phyloP scores from a whole-genome alignment of 2,113 vertebrate species.

The Cebidichthys violaceus region DNA sequence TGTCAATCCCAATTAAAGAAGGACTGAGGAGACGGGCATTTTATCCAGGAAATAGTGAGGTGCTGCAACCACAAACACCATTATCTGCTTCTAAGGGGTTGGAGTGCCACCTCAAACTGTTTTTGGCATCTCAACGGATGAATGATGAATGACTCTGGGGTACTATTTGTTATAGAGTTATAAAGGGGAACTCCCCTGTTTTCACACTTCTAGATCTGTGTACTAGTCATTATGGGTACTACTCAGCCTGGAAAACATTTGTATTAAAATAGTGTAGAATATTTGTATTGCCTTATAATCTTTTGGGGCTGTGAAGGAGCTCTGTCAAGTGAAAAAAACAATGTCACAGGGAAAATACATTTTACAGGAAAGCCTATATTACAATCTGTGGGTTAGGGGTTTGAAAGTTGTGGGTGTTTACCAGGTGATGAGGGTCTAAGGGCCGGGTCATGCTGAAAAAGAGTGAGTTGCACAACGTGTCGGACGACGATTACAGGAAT shows the following conservation, averaged over 20 bases:
- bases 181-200: background rate
- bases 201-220: background rate
- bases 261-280: background rate
- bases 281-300: background rate
- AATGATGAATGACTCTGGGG: slow-evolving; percentile 7
- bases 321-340: background rate
- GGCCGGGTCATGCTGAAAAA: background rate
- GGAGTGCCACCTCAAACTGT: slow-evolving; percentile 2
- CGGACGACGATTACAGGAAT: background rate
- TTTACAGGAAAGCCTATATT: background rate
- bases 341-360: background rate
- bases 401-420: background rate
- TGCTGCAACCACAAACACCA: background rate
- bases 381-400: background rate
- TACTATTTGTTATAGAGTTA: background rate
- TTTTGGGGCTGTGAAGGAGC: background rate
- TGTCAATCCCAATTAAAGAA: slow-evolving; percentile 80
- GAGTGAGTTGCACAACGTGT: background rate
- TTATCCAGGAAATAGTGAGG: slow-evolving; percentile 24
- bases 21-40: slow-evolving; percentile 44
- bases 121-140: background rate
- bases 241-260: background rate
- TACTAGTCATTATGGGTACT: background rate
- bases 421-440: background rate
- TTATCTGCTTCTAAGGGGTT: slow-evolving; percentile 18